A percentile compares a stretch with the other conserved stretches of the same genome.
phyloP scores from a whole-genome alignment of 1,140 invertebrate genomes.

The Leptonema lineaticorne region DNA sequence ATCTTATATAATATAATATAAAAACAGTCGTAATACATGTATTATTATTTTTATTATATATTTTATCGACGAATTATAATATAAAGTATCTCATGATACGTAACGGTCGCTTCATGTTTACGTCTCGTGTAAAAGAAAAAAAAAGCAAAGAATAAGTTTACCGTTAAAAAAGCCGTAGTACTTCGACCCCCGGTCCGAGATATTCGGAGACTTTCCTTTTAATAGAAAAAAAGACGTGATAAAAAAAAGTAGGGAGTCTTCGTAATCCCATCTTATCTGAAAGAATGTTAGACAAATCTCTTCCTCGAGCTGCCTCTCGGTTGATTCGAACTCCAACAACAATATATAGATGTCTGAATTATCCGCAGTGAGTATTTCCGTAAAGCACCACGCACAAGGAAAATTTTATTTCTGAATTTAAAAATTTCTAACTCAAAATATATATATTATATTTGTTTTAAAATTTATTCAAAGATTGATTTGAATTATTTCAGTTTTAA shows the following conservation, averaged over 20 bases:
- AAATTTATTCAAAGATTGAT: no score
- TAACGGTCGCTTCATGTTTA: not conserved
- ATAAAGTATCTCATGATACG: not conserved
- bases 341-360: conserved; percentile 27
- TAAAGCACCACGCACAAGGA: not conserved
- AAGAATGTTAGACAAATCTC: conserved; percentile 37
- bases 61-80: no score
- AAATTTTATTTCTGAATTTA: not conserved
- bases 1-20: not conserved
- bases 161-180: not conserved
- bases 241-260: conserved; percentile 23
- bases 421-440: no score
- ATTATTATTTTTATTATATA: no score
- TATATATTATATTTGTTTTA: no score
- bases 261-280: conserved; percentile 36
- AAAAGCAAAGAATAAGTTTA: not conserved
- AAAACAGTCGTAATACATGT: not conserved
- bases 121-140: not conserved
- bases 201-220: not conserved
- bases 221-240: conserved; percentile 33
- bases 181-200: conserved; percentile 13
- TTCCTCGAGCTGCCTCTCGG: conserved; percentile 23
- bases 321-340: conserved; percentile 9
- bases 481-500: no score
- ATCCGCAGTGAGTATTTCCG: conserved; percentile 12